Percentiles rank a stretch among this genome's conserved stretches.
Conservation (phyloP, 2,113 vertebrate genomes). For the Butastur rufipennis region DNA sequence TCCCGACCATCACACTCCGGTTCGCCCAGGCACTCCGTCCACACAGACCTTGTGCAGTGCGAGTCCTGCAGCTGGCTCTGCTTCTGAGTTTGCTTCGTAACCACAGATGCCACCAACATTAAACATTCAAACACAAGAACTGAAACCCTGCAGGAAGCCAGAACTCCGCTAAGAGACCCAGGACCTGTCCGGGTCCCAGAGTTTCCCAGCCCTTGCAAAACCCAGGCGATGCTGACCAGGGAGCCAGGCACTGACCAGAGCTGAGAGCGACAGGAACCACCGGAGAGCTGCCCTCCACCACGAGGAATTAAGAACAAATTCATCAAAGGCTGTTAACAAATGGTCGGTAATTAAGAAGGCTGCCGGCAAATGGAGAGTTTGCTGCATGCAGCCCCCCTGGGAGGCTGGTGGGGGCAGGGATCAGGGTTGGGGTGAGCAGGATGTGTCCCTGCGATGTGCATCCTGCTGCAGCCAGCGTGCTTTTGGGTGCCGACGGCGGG, state of each 20-base stretch:
- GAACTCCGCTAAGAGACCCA: neutral
- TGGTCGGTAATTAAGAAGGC: neutral
- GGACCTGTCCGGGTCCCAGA: too few relatives aligned
- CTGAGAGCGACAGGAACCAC: neutral
- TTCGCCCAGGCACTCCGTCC: neutral
- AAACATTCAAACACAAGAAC: rapidly evolving
- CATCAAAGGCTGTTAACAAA: neutral
- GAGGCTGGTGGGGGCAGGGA: neutral
- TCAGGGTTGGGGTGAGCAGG: neutral
- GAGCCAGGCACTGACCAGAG: neutral
- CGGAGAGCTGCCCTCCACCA: neutral
- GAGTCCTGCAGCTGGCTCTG: neutral
- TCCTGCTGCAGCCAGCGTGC: rapidly evolving
- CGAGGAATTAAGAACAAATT: neutral
- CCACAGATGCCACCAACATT: rapidly evolving
- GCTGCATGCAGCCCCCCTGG: neutral
- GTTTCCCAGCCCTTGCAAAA: neutral
- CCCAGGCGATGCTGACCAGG: rapidly evolving
- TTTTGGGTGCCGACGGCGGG: neutral
- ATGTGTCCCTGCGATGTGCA: neutral
- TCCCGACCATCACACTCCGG: rapidly evolving
- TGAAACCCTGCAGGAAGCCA: neutral
- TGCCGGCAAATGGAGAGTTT: neutral
- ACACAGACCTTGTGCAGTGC: rapidly evolving
- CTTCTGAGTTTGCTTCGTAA: neutral